Conservation (phyloP, 2,797 vertebrate species). For the Mico argentatus region DNA sequence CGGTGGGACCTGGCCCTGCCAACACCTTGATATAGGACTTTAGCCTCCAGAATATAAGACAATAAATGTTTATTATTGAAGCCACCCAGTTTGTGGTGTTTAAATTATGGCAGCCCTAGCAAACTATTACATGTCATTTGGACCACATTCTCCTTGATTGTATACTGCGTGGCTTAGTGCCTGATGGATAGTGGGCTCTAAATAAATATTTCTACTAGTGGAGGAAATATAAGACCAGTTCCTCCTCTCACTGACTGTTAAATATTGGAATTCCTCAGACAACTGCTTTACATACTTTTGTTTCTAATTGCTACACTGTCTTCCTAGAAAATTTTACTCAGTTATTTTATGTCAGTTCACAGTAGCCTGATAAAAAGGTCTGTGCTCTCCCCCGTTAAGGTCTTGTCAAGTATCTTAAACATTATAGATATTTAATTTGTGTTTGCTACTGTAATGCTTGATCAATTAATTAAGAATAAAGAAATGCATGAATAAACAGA, state of each 20-base stretch:
- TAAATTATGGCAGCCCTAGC: neutral
- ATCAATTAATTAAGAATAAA: slow-evolving; percentile 22
- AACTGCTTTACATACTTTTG: neutral
- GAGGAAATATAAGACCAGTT: neutral
- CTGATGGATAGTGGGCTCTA: neutral
- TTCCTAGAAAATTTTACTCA: neutral
- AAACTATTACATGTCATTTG: neutral
- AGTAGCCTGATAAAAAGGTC: neutral
- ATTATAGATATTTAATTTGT: neutral
- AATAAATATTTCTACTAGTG: neutral
- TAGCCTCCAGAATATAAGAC: neutral
- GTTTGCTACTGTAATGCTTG: neutral
- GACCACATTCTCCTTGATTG: neutral
- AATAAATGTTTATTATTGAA: neutral
- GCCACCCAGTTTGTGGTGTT: neutral
- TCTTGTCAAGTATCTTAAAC: neutral
- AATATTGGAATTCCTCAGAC: neutral
- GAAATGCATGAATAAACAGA: neutral
- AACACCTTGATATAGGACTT: neutral
- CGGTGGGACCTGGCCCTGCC: neutral
- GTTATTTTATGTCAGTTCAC: neutral
- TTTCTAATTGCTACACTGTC: neutral
- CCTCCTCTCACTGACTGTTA: neutral
- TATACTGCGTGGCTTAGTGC: neutral
- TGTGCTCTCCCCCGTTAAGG: neutral